Evolutionary conservation across 2,797 vertebrate species (phyloP), one percentile per base, ranked within the genome.

Genomic region (Parotocinclus haroldoi): DNA sequence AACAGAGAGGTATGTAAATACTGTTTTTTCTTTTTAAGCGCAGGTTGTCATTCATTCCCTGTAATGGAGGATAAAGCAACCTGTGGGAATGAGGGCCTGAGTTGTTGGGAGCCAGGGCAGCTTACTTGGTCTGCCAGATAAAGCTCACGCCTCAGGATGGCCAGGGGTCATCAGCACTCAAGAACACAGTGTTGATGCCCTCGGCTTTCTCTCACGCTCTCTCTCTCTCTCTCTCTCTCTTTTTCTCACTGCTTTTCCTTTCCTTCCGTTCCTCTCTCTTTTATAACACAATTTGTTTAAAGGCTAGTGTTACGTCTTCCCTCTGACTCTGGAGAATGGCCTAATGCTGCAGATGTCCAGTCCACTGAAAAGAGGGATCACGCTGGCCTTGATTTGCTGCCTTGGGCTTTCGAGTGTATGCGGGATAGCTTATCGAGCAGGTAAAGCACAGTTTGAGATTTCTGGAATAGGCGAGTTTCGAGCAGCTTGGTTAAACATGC

Each of bases 101-200:
- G 87, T 89, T 84, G 83, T 88, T 88, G 85, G 81, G 82, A 85
- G 85, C 85, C 82, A 85, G 81, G 83, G 79, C 86, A 83, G 86
- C 85, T 89, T 86, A 87, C 76, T 72, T 80, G 83, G 84, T 83
- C 86, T 84, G 83, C 81, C 76, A 84, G 86, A 88, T 89, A 87
- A 89, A 89, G 82, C 88, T 85, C 84, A 87, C 83, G 87, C 86
- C 87, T 89, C 76, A 81, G 83, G 88, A 89, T 88, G 83, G 88
- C 89, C 89, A 89, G 87, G 82, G 89, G 87, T 90, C 87, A 88
- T 87, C 84, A 85, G 83, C 85, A 82, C 85, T 80, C 71, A 75
- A 86, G 84, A 85, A 84, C 79, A 83, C 80, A 74, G 70, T 87
- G 85, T 87, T 84, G 83, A 85, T 87, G 85, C 87, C 85, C 86